Percentiles rank a stretch among this genome's conserved stretches.
Conservation (phyloP, 2,113 vertebrate genomes). For the Psittacara wagleri region DNA sequence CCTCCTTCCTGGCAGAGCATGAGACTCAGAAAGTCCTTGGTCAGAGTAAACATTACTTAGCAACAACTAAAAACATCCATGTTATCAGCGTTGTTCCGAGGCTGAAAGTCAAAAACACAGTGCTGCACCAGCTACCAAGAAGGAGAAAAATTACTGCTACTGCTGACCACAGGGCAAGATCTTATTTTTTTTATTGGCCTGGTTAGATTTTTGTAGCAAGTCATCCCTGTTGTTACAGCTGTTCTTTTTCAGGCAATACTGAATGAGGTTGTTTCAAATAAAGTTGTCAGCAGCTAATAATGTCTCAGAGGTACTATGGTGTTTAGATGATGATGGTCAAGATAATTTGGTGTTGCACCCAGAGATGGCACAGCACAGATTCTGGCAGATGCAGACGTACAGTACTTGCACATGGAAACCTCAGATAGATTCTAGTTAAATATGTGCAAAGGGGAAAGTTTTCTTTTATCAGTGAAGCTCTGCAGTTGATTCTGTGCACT, state of each 20-base stretch:
- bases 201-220: background rate
- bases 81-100: too few relatives aligned
- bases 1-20: too few relatives aligned
- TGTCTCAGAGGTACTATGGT: background rate
- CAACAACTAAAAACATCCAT: too few relatives aligned
- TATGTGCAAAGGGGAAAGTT: background rate
- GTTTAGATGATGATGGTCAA: background rate
- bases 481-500: background rate
- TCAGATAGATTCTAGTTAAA: background rate
- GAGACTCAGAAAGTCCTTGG: too few relatives aligned
- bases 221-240: background rate
- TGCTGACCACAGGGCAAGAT: background rate
- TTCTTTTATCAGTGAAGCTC: background rate
- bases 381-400: background rate
- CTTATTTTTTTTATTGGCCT: background rate
- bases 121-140: too few relatives aligned
- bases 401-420: background rate
- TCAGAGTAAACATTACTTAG: too few relatives aligned
- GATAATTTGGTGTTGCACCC: background rate
- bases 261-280: background rate
- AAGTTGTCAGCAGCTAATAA: rapidly evolving
- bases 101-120: too few relatives aligned
- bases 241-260: background rate
- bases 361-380: background rate
- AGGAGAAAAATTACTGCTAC: too few relatives aligned